These are phyloP conservation scores for Cactoblastis cactorum DNA, from an alignment of 2,888 invertebrate species.

Conservation along the genomic window DNA sequence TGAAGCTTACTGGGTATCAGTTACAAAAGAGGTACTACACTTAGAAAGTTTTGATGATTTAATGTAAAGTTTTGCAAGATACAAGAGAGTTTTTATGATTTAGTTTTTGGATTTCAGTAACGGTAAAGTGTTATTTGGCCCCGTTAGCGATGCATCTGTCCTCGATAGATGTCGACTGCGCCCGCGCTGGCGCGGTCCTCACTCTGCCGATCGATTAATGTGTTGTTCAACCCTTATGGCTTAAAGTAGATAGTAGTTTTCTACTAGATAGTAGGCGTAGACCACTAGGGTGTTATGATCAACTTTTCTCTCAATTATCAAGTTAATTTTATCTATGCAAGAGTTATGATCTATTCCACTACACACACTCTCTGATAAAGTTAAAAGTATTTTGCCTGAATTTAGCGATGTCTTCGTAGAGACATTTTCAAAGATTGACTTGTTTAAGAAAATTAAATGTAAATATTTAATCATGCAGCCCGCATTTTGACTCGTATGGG, in stretches of 20 bases:
- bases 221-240: conserved; percentile 76
- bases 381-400: conserved; percentile 70
- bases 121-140: conserved; percentile 79
- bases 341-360: conserved; percentile 72
- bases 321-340: conserved; percentile 76
- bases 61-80: conserved; percentile 79
- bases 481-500: conserved; percentile 66
- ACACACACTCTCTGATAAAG: conserved; percentile 70
- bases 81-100: conserved; percentile 76
- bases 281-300: conserved; percentile 78
- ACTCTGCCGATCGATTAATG: conserved; percentile 50
- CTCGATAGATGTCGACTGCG: conserved; percentile 70
- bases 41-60: conserved; percentile 80
- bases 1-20: conserved; percentile 95
- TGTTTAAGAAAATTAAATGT: conserved; percentile 70
- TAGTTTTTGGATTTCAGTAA: conserved; percentile 79
- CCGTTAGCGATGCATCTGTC: conserved; percentile 81
- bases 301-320: conserved; percentile 76
- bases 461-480: conserved; percentile 72
- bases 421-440: conserved; percentile 69
- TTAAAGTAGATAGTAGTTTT: conserved; percentile 75
- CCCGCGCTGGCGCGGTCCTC: conserved; percentile 41
- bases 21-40: conserved; percentile 93
- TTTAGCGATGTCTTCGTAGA: conserved; percentile 76
- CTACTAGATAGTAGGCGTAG: conserved; percentile 76